A percentile compares a stretch with the other conserved stretches of the same genome.
These are phyloP conservation scores for Acrocephalus scirpaceus DNA, from an alignment of 2,797 vertebrate species.

Conservation along the genomic window DNA sequence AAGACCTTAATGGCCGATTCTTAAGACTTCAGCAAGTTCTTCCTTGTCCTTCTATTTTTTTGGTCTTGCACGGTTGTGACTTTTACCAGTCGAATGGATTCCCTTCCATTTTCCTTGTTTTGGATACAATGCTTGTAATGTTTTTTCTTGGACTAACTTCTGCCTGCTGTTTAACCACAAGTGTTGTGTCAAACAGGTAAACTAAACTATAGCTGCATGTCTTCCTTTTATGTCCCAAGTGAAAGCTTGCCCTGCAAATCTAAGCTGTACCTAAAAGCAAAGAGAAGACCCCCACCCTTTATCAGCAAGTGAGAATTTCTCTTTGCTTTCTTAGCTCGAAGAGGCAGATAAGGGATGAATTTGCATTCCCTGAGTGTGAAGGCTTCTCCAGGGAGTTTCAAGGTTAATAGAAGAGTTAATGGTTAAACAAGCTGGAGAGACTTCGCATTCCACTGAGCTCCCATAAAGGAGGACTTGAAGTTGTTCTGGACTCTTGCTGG, in stretches of 20 bases:
- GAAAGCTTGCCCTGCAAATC: background rate
- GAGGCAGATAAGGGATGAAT: background rate
- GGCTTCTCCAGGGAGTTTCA: background rate
- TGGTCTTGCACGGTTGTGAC: background rate
- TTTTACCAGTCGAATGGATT: background rate
- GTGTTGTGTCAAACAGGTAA: background rate
- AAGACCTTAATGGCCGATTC: background rate
- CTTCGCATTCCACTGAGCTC: background rate
- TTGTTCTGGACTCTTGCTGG: background rate
- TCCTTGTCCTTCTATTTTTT: background rate
- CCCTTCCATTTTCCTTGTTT: background rate
- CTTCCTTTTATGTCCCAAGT: background rate
- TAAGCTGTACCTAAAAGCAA: background rate
- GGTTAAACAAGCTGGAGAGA: background rate
- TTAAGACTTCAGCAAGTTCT: background rate
- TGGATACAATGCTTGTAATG: background rate
- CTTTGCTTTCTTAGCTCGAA: background rate
- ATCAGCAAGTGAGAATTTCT: background rate
- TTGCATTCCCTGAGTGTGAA: background rate
- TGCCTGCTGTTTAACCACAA: background rate
- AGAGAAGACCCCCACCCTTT: background rate
- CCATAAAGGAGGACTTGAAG: background rate
- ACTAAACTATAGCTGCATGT: fast-evolving
- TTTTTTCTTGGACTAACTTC: background rate
- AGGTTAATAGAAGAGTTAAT: background rate